Conservation (phyloP, 2,113 vertebrate species). For the Morphnarchus princeps region DNA sequence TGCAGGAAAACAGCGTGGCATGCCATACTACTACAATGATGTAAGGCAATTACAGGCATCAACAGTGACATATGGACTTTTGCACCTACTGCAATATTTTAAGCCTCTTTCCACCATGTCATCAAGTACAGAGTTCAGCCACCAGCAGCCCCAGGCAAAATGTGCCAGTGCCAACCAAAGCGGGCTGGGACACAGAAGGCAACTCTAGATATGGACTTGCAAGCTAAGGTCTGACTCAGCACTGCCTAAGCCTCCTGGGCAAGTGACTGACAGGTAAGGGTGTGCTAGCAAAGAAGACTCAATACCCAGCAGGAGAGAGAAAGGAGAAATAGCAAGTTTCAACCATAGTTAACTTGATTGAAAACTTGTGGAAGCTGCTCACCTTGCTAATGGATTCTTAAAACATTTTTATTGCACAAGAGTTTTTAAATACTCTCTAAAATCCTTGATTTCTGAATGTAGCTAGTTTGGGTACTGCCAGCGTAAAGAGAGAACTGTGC, state of each 20-base stretch:
- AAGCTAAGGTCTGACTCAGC: not conserved
- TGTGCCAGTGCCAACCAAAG: not conserved
- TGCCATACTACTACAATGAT: not conserved
- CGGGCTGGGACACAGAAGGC: not conserved
- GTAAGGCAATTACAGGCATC: not conserved
- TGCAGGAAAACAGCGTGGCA: not conserved
- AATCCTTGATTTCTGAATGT: not conserved
- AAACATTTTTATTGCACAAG: not conserved
- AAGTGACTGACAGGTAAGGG: not conserved
- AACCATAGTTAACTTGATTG: not conserved
- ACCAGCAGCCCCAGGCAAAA: not conserved
- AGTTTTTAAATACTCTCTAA: not conserved
- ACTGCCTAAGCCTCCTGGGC: not conserved
- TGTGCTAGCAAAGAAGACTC: not conserved
- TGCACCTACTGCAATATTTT: conserved; percentile 32
- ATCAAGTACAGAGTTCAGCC: conserved; percentile 20
- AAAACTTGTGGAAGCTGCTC: not conserved
- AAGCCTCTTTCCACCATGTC: not conserved
- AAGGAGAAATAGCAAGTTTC: not conserved
- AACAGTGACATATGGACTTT: conserved; percentile 7
- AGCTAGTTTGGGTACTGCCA: not conserved
- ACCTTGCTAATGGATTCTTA: not conserved
- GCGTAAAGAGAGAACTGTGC: not conserved
- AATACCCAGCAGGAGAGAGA: not conserved
- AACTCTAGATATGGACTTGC: not conserved